phyloP scores from a whole-genome alignment of 2,797 vertebrate genomes.

The Danio aesculapii region DNA sequence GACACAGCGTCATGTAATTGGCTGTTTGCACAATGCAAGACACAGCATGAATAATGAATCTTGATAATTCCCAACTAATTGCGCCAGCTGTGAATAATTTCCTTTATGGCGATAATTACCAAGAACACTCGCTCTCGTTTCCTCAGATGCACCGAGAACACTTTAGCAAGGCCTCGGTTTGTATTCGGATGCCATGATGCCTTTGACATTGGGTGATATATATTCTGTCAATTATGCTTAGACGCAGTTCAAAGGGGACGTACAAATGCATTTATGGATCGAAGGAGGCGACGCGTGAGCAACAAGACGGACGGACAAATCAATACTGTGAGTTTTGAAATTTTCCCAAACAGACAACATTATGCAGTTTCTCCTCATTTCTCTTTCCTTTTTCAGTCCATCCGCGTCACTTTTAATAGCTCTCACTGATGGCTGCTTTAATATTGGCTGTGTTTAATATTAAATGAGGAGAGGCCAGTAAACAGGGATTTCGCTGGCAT shows the following conservation, averaged over 20 bases:
- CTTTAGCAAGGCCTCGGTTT: constrained; percentile 45
- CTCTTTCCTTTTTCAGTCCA: neutral
- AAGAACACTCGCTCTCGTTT: constrained; percentile 56
- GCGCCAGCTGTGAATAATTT: constrained; percentile 78
- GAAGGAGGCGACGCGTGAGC: constrained; percentile 6
- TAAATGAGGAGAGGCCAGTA: constrained; percentile 60
- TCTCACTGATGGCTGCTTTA: constrained; percentile 51
- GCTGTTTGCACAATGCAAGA: constrained; percentile 36
- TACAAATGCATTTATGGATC: constrained; percentile 2
- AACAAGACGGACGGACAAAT: neutral
- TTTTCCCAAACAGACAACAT: neutral
- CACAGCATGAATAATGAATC: constrained; percentile 65
- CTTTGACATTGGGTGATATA: constrained; percentile 4
- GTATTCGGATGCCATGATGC: neutral
- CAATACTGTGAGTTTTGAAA: neutral
- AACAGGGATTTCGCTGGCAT: constrained; percentile 52
- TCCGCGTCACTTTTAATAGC: neutral
- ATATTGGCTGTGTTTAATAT: constrained; percentile 60
- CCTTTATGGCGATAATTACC: constrained; percentile 73
- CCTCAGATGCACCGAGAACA: constrained; percentile 63
- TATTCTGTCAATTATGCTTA: constrained; percentile 23
- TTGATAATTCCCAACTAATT: constrained; percentile 74
- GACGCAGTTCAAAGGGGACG: neutral
- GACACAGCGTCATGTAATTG: constrained; percentile 19
- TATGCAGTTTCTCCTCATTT: neutral